Evolutionary conservation across 1,140 invertebrate species (phyloP).

Genomic region (Drosophila repletoides): DNA sequence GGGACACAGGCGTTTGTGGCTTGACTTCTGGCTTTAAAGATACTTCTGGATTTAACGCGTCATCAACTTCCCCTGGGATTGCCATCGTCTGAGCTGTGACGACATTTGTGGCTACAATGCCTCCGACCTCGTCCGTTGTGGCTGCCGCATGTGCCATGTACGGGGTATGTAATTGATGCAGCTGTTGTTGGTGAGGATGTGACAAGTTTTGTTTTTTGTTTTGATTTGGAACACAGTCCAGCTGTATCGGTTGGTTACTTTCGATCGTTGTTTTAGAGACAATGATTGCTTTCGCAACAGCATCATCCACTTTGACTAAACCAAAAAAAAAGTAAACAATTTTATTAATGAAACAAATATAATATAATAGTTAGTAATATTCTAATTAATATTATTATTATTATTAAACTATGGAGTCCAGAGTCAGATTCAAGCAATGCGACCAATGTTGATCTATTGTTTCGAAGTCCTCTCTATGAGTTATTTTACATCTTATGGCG

Average conservation of each 20-base stretch:
- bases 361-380: no score
- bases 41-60: background rate
- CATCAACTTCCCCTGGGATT: background rate
- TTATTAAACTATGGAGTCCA: no score
- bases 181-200: slow-evolving; percentile 6
- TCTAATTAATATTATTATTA: no score
- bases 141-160: slow-evolving; percentile 6
- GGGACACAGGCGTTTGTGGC: background rate
- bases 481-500: no score
- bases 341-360: background rate
- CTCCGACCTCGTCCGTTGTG: slow-evolving; percentile 1
- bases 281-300: slow-evolving; percentile 4
- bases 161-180: background rate
- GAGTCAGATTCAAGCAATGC: no score
- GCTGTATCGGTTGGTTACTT: slow-evolving; percentile 3
- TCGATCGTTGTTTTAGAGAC: slow-evolving; percentile 12
- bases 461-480: no score
- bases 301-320: slow-evolving; percentile 51
- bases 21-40: background rate
- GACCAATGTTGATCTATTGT: no score
- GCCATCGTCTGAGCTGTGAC: no score
- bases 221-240: slow-evolving; percentile 8
- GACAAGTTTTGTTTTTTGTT: background rate
- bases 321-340: background rate
- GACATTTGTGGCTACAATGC: no score